phyloP scores from a whole-genome alignment of 2,797 vertebrate genomes.

The Manis javanica region DNA sequence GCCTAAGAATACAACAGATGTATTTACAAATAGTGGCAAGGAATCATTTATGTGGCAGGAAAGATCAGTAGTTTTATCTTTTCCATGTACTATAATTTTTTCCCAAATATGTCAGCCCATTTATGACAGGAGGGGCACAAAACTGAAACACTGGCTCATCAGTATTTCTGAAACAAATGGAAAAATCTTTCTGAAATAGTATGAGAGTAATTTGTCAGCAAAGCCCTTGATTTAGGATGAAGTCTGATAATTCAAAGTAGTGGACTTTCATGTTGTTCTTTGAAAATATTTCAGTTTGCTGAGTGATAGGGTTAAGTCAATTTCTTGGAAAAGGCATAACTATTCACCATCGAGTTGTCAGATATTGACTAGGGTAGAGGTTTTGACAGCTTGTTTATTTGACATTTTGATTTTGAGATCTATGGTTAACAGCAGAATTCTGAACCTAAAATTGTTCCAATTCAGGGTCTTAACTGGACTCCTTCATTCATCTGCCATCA shows the following conservation, averaged over 20 bases:
- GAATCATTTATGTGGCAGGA: neutral
- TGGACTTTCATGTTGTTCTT: neutral
- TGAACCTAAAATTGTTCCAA: neutral
- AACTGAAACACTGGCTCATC: neutral
- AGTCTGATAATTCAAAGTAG: neutral
- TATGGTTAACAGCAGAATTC: neutral
- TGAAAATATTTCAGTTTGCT: slow-evolving; percentile 48
- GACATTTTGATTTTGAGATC: slow-evolving; percentile 21
- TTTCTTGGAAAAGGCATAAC: neutral
- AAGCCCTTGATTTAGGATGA: slow-evolving; percentile 20
- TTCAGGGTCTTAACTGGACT: neutral
- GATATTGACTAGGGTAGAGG: neutral
- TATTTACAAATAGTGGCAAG: slow-evolving; percentile 19
- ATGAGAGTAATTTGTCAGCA: neutral
- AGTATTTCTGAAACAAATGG: slow-evolving; percentile 28
- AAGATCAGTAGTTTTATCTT: slow-evolving; percentile 20
- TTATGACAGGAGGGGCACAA: neutral
- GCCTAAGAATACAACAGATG: neutral
- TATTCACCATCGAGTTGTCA: neutral
- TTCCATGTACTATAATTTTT: neutral
- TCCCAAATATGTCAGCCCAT: neutral
- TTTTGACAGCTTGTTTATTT: neutral
- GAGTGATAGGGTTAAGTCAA: neutral
- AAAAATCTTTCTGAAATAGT: slow-evolving; percentile 24
- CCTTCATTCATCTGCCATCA: neutral